Evolutionary conservation across 1,140 invertebrate species (phyloP).

Genomic region (Potamilus streckersoni): DNA sequence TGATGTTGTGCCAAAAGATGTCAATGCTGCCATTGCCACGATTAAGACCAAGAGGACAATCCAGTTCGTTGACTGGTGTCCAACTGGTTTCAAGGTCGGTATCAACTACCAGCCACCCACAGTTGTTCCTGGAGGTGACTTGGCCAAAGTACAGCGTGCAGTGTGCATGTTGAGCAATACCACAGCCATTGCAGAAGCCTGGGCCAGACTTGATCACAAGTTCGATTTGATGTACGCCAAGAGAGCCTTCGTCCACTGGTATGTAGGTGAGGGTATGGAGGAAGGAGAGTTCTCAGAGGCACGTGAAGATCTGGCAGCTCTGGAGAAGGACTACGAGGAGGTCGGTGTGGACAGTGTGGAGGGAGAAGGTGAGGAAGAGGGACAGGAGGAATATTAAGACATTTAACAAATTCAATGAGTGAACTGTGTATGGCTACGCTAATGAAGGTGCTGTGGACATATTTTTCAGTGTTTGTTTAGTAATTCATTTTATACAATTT

Average conservation of each 20-base stretch:
- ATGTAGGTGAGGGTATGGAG: slow-evolving; percentile 83
- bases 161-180: slow-evolving; percentile 80
- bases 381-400: slow-evolving; percentile 75
- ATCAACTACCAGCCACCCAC: slow-evolving; percentile 68
- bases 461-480: too few relatives aligned
- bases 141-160: slow-evolving; percentile 73
- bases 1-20: slow-evolving; percentile 79
- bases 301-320: slow-evolving; percentile 78
- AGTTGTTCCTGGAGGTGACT: slow-evolving; percentile 75
- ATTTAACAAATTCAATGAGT: too few relatives aligned
- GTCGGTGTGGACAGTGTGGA: slow-evolving; percentile 78
- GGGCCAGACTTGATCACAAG: slow-evolving; percentile 72
- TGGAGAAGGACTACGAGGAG: slow-evolving; percentile 83
- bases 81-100: slow-evolving; percentile 23
- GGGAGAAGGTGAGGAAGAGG: slow-evolving; percentile 80
- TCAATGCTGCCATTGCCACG: slow-evolving; percentile 82
- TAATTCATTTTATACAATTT: too few relatives aligned
- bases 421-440: too few relatives aligned
- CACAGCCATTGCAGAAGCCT: slow-evolving; percentile 81
- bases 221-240: slow-evolving; percentile 73
- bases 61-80: slow-evolving; percentile 40
- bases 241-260: slow-evolving; percentile 73
- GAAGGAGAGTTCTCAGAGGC: slow-evolving; percentile 82
- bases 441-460: too few relatives aligned
- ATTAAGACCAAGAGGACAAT: slow-evolving; percentile 83